Percentiles rank a stretch among this genome's conserved stretches.
phyloP scores from a whole-genome alignment of 2,888 invertebrate species.

The Carcina quercana region DNA sequence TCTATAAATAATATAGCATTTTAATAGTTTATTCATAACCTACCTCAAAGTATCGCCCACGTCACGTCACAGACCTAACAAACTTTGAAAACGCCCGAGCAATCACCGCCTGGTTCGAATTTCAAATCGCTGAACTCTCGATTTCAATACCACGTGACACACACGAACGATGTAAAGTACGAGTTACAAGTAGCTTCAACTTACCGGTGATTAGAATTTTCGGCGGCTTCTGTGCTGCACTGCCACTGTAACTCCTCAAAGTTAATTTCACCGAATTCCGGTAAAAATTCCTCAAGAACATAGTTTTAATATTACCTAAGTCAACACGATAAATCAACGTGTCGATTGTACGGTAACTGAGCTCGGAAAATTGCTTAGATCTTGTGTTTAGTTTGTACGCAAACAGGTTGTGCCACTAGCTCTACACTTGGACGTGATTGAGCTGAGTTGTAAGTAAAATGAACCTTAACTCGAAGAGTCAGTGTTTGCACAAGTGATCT shows the following conservation, averaged over 20 bases:
- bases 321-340: slow-evolving; percentile 40
- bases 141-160: slow-evolving; percentile 2
- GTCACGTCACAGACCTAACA: no score
- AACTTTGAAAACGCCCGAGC: not conserved
- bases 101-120: not conserved
- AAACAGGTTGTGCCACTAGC: slow-evolving; percentile 38
- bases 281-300: slow-evolving; percentile 43
- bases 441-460: slow-evolving; percentile 17
- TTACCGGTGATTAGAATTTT: slow-evolving; percentile 76
- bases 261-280: slow-evolving; percentile 32
- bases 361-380: slow-evolving; percentile 22
- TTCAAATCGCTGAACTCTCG: slow-evolving; percentile 2
- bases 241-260: slow-evolving; percentile 42
- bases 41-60: no score
- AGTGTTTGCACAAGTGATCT: slow-evolving; percentile 11
- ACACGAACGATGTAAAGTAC: slow-evolving; percentile 1
- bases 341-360: slow-evolving; percentile 45
- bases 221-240: slow-evolving; percentile 44
- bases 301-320: slow-evolving; percentile 24
- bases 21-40: no score
- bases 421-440: not conserved
- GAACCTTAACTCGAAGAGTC: slow-evolving; percentile 22
- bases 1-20: no score
- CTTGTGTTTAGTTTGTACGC: slow-evolving; percentile 24
- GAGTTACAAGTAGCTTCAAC: slow-evolving; percentile 22